Base-by-base conservation (phyloP, 2,113 vertebrate genomes). In the Periophthalmodon schlosseri region DNA sequence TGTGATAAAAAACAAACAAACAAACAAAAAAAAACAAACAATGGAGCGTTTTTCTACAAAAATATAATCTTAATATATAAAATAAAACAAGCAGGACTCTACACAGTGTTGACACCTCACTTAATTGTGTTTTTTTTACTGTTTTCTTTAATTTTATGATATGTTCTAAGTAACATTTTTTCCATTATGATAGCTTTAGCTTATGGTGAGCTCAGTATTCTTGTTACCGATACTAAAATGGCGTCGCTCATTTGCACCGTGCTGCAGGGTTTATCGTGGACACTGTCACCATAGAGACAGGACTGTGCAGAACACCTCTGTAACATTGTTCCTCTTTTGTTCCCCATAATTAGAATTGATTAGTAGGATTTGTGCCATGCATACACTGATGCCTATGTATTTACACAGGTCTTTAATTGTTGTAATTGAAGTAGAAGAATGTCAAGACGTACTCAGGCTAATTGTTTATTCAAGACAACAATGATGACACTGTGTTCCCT, bases 341-440 rank as follows among this genome's bases (percentile, higher is more conserved):
- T 87, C 77, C 79, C 68, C n/a, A 56, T 90, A 88, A 91, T 92
- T 92, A 88, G 80, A 91, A 82, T 83, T 81, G 81, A 89, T 89
- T 88, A 84, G 78, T 54, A 18, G 58, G 65, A 65, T 71, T 50
- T 69, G 4, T 14, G 21, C 64, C 11, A 64, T 58, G 60, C 60
- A 64, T 47, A 61, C 65, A 44, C 73, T 71, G 6, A 60, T 36
- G 67, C 68, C 68, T 23, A 68, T 47, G 34, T 33, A 71, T 80
- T 76, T 77, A 77, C 64, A 18, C 3, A 67, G 24, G 24, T 39
- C 68, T 87, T 78, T 80, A 46, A 82, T 73, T 71, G 64, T 44
- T 70, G 46, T 67, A 73, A 76, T 79, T 71, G 44, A 75, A 73
- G 68, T 9, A 33, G 20, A 64, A 20, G 74, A 65, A 66, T 46